phyloP scores from a whole-genome alignment of 2,113 vertebrate species.

The Anas platyrhynchos region DNA sequence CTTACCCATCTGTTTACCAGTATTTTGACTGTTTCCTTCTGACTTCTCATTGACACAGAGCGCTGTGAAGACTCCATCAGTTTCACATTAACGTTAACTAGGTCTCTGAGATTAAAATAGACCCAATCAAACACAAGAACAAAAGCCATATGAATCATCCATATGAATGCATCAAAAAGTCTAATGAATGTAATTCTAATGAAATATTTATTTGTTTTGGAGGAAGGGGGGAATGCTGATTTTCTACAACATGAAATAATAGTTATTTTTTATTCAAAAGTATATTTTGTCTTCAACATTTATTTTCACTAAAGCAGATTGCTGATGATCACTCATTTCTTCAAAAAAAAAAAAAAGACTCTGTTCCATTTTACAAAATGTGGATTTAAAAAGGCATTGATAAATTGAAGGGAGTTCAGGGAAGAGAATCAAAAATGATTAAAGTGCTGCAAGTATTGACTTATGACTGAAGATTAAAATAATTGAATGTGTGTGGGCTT shows the following conservation, averaged over 20 bases:
- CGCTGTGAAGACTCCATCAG: not conserved
- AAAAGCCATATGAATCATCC: not conserved
- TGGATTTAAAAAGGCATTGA: constrained; percentile 64
- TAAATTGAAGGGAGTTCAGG: constrained; percentile 52
- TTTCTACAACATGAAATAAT: constrained; percentile 20
- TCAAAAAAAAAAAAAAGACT: constrained; percentile 47
- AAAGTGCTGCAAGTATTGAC: constrained; percentile 50
- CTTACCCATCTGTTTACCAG: not conserved
- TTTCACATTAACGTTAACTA: not conserved
- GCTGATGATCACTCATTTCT: constrained; percentile 34
- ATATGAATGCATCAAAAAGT: not conserved
- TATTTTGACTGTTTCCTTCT: not conserved
- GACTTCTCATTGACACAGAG: not conserved
- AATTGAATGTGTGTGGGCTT: constrained; percentile 33
- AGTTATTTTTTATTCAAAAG: constrained; percentile 27
- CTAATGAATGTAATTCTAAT: not conserved
- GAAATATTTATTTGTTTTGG: constrained; percentile 6
- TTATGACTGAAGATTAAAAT: constrained; percentile 39
- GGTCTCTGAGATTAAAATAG: not conserved
- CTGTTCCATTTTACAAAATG: not conserved
- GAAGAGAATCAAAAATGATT: constrained; percentile 54
- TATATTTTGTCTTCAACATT: constrained; percentile 8
- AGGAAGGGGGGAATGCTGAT: not conserved
- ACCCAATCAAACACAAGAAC: not conserved
- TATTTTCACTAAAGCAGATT: constrained; percentile 32